Base-by-base conservation (phyloP, 1,140 invertebrate genomes). In the Lasioglossum albipes region DNA sequence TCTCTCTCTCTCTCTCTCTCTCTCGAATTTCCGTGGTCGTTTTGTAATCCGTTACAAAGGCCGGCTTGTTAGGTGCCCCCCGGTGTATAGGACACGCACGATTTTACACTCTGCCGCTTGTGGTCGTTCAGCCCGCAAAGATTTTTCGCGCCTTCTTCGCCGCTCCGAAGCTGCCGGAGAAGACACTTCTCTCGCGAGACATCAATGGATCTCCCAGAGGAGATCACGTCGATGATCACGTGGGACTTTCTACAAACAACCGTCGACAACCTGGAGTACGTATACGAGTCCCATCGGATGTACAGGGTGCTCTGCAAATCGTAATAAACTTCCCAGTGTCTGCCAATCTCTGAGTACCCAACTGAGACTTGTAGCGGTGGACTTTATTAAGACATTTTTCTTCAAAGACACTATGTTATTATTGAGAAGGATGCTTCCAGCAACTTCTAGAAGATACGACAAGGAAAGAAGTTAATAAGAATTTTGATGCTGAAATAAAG, bases 61-160 rank as follows among this genome's bases (percentile, higher is more conserved):
- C 70, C 57, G 70, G 70, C 70, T 69, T 75, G 81, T 83, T 83
- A 83, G 66, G 59, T 78, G 57, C 62, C 64, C 20, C n/a, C 9
- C 16, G 54, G 31, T 67, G 59, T 73, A 73, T 36, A 49, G 45
- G 68, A 82, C 81, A 68, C 72, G 75, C 64, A 70, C 77, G 59
- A 83, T 80, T 83, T 83, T 75, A 80, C 77, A 75, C 57, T 83
- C 66, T 41, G 57, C 12, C 69, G 70, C 66, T 83, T 71, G 82
- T 57, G 78, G 57, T 81, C 82, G 57, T 36, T 68, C 45, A 57
- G 31, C 27, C 82, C 78, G 78, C 82, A 66, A 82, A 75, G 54
- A 83, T 75, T 75, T 81, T 83, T 83, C 81, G 71, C 77, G 66
- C 71, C 78, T 75, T 41, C 36, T 36, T 5, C 36, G 36, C 36